Conservation (phyloP, 2,113 vertebrate species). For the Choloepus hoffmanni region DNA sequence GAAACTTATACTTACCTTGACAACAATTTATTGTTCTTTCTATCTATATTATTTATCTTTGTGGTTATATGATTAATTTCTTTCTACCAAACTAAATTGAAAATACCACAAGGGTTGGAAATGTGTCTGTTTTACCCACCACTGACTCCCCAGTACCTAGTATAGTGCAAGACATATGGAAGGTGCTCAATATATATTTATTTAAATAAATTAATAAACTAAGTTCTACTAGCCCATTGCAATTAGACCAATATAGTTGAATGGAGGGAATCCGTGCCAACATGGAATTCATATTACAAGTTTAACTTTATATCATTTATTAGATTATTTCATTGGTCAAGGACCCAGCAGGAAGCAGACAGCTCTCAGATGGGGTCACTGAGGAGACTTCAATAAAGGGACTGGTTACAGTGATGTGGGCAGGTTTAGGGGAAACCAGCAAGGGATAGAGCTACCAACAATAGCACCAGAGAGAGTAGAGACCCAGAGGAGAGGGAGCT, state of each 20-base stretch:
- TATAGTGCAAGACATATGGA: background rate
- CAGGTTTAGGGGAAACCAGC: background rate
- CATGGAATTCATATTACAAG: background rate
- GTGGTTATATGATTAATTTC: background rate
- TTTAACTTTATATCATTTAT: background rate
- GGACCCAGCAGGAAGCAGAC: background rate
- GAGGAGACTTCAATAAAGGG: conserved; percentile 14
- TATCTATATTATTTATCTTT: background rate
- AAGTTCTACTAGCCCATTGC: background rate
- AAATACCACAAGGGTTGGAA: background rate
- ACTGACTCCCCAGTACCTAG: background rate
- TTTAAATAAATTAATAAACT: background rate
- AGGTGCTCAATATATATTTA: background rate
- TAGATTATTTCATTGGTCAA: background rate
- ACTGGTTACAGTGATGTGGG: background rate
- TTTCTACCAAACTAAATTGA: background rate
- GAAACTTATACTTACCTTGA: background rate
- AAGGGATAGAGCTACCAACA: background rate
- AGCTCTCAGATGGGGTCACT: background rate
- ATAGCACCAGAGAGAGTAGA: background rate
- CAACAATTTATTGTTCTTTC: background rate
- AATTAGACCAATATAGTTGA: background rate
- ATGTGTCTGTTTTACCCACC: background rate
- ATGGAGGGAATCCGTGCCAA: background rate
- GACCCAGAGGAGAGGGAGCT: background rate